These are phyloP conservation scores for Vollenhovia emeryi DNA, from an alignment of 1,140 invertebrate genomes.

Conservation along the genomic window DNA sequence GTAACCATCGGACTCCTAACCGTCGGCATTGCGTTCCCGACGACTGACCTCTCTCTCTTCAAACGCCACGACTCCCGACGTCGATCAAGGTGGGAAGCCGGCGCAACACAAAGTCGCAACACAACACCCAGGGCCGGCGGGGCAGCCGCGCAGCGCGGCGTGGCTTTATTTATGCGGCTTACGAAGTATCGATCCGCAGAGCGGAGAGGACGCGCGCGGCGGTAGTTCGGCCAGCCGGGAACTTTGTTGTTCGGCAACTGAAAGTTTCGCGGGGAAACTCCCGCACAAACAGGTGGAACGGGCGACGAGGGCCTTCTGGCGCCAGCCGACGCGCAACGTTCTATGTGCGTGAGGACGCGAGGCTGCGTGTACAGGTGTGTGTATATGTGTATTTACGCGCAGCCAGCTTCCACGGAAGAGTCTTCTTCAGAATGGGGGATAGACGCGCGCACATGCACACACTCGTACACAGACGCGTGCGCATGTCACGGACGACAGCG, in stretches of 20 bases:
- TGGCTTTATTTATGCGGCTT: constrained; percentile 75
- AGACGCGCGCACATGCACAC: constrained; percentile 2
- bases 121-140: constrained; percentile 25
- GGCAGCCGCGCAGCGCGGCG: constrained; percentile 32
- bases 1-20: background rate
- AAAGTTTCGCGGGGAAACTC: constrained; percentile 74
- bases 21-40: constrained; percentile 3
- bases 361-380: background rate
- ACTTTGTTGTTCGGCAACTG: constrained; percentile 74
- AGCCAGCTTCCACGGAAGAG: constrained; percentile 46
- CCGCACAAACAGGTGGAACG: constrained; percentile 79
- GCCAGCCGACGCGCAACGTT: constrained; percentile 61
- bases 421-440: constrained; percentile 14
- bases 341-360: background rate
- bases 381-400: background rate
- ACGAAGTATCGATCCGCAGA: constrained; percentile 68
- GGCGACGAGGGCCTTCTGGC: constrained; percentile 74
- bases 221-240: constrained; percentile 72
- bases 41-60: constrained; percentile 11
- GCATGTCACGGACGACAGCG: background rate
- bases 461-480: background rate
- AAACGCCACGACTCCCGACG: constrained; percentile 27
- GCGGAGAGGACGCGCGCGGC: constrained; percentile 31
- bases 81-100: constrained; percentile 36
- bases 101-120: constrained; percentile 42